These are phyloP conservation scores for Mystacornis crossleyi DNA, from an alignment of 2,113 vertebrate species.

Conservation along the genomic window DNA sequence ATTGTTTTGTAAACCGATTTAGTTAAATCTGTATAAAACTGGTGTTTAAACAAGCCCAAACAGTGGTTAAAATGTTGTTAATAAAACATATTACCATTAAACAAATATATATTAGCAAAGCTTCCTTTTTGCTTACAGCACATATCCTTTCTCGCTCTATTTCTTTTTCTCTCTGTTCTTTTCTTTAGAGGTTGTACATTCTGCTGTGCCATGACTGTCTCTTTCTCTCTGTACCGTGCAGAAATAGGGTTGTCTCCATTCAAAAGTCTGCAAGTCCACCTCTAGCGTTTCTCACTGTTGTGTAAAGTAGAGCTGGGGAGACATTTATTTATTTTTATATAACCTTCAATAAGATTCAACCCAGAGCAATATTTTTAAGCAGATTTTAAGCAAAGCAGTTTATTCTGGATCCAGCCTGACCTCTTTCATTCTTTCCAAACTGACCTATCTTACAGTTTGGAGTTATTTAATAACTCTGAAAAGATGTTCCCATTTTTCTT, in stretches of 20 bases:
- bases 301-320: neutral
- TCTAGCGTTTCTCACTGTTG: neutral
- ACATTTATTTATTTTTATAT: neutral
- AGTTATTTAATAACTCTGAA: neutral
- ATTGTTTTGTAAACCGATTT: slow-evolving; percentile 42
- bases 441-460: neutral
- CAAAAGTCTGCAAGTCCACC: neutral
- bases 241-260: neutral
- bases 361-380: neutral
- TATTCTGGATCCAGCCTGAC: neutral
- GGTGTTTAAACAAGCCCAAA: slow-evolving; percentile 16
- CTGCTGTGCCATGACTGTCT: neutral
- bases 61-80: slow-evolving; percentile 12
- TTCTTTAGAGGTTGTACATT: neutral
- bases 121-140: neutral
- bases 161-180: neutral
- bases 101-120: neutral
- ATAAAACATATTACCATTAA: slow-evolving; percentile 22
- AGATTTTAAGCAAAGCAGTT: neutral
- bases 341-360: neutral
- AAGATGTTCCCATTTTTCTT: neutral
- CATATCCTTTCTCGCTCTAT: neutral
- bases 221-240: neutral
- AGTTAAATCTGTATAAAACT: slow-evolving; percentile 43
- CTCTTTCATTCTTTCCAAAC: neutral